Evolutionary conservation across 2,113 vertebrate genomes (phyloP), one percentile per base, ranked within the genome.

Genomic region (Isichthys henryi): DNA sequence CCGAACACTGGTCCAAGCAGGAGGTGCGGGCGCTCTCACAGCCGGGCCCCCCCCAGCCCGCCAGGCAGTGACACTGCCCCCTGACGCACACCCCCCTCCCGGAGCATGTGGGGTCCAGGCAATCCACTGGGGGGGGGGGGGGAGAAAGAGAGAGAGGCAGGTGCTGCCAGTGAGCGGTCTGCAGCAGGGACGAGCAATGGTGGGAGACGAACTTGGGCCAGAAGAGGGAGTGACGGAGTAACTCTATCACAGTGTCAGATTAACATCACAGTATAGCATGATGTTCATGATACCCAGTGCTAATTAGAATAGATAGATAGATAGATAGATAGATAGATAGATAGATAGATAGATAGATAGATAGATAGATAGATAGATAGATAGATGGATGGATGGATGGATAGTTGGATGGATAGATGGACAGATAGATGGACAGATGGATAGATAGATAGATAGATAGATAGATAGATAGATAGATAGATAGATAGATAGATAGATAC

Each of bases 1-100:
- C 98, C 0, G 98, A 99, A 92, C 98, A 99, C 88, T 98, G 98
- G 94, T 99, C 98, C 96, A 98, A 95, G 92, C 98, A 99, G 6
- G 98, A 98, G 85, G 98, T 97, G 91, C 98, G 94, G 9, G 97
- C 96, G 0, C 96, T 97, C 92, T 99, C 98, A 0, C 98, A 99
- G 46, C 96, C 98, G 35, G 97, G 92, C 43, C 98, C 98, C 74
- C 98, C 98, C 98, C 98, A 99, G 48, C 98, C 98, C 11, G 98
- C 96, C 0, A 98, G 97, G 88, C 98, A 99, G 95, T 99, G 98
- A 90, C 98, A 99, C 91, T 99, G 98, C 87, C 98, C 98, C 90
- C 97, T 94, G 45, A 99, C 98, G 0, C 98, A 99, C 46, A 99
- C 97, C 0, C 98, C 98, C 87, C 98, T 96, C 53, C 98, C 97